Evolutionary conservation across 2,888 invertebrate genomes (phyloP).

Genomic region (Eupeodes latifasciatus): DNA sequence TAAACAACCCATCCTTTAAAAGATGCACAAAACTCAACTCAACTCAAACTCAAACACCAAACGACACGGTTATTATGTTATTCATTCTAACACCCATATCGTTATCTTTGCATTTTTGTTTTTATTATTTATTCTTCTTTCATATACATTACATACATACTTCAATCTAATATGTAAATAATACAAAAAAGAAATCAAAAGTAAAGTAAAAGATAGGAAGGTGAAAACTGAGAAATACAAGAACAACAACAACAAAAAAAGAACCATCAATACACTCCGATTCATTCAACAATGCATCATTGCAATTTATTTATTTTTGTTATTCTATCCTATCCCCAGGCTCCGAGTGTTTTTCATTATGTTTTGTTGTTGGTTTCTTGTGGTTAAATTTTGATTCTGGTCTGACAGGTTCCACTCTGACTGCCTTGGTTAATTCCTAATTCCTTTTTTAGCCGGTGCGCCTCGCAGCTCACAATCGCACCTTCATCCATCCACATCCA

Average conservation of each 20-base stretch:
- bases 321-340: slow-evolving; percentile 34
- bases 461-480: neutral
- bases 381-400: slow-evolving; percentile 70
- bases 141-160: too few species aligned
- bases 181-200: slow-evolving; percentile 27
- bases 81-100: slow-evolving; percentile 72
- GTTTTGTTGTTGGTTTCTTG: slow-evolving; percentile 39
- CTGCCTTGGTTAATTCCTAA: slow-evolving; percentile 68
- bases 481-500: neutral
- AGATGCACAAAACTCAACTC: neutral
- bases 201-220: neutral
- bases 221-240: neutral
- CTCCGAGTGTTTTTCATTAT: slow-evolving; percentile 21
- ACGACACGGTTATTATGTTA: slow-evolving; percentile 66
- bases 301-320: neutral
- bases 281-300: slow-evolving; percentile 69
- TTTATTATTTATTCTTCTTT: slow-evolving; percentile 27
- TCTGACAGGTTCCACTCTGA: slow-evolving; percentile 76
- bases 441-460: slow-evolving; percentile 67
- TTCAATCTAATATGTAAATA: slow-evolving; percentile 16
- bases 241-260: slow-evolving; percentile 14
- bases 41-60: neutral
- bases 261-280: slow-evolving; percentile 39
- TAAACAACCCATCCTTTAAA: slow-evolving; percentile 44
- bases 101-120: slow-evolving; percentile 57